Evolutionary conservation across 2,797 vertebrate species (phyloP), one percentile per base, ranked within the genome.

Genomic region (Botia kubotai): DNA sequence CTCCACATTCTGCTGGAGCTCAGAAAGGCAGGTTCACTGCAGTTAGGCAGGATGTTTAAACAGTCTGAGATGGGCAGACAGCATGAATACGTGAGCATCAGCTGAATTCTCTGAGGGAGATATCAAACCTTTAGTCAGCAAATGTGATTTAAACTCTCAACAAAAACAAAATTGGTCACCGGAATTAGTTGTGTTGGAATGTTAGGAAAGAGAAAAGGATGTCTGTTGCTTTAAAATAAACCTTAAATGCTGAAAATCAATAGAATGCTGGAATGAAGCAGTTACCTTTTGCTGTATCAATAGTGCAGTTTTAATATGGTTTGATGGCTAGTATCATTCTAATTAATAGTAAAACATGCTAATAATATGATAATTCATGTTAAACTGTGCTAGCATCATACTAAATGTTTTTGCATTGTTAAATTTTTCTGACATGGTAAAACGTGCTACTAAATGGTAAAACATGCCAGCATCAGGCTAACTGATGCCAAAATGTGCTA

Each of bases 1-100:
- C 33, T 65, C 52, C 16, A 48, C 52, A 16, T 36, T 26, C 33
- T 33, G 33, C 19, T 55, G 19, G 11, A 73, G 63, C 55, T 71
- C 33, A 67, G 21, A 72, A 16, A 53, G 14, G 7, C 46, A 39
- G 57, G 74, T 43, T 21, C 57, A 29, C 53, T 12, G 26, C 36
- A 75, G 33, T 26, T 72, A 67, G 50, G 69, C 78, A 10, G n/a
- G 21, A 33, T 50, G 33, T 74, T 70, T 77, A 26, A 55, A 46
- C 2, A 2, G 8, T 1, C 12, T 14, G 17, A 26, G 65, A 77
- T 14, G 19, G 50, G 29, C 17, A 29, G 33, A 36, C 29, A 33
- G 26, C 6, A 36, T 10, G 62, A 48, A 53, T 67, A 53, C 66
- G 48, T 75, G 74, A 75, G 48, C 48, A 76, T 52, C 16, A 65